Percentiles rank a stretch among this genome's conserved stretches.
Conservation (phyloP, 2,113 vertebrate genomes). For the Apodemus sylvaticus region DNA sequence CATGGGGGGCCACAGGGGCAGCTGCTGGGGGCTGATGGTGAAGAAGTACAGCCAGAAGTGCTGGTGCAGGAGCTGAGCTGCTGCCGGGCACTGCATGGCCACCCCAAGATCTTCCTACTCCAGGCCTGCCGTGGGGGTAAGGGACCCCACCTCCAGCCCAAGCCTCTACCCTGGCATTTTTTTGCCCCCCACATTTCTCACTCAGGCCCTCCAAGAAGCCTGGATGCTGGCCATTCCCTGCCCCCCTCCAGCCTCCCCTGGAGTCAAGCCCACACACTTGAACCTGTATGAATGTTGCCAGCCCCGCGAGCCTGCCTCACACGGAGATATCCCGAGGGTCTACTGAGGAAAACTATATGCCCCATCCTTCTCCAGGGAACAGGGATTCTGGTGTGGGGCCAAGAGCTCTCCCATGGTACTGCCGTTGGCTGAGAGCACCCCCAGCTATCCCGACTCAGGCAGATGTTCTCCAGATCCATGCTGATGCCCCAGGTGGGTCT, state of each 20-base stretch:
- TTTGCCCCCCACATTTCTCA: neutral
- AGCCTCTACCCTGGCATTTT: neutral
- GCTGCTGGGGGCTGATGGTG: constrained; percentile 59
- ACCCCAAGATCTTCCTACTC: constrained; percentile 73
- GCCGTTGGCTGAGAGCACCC: constrained; percentile 28
- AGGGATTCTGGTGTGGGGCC: constrained; percentile 49
- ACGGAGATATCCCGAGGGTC: neutral
- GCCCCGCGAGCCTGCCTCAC: neutral
- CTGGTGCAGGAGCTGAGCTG: constrained; percentile 55
- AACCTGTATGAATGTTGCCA: neutral
- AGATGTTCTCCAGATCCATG: constrained; percentile 62
- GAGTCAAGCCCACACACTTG: neutral
- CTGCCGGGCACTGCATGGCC: neutral
- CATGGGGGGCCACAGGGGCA: constrained; percentile 55
- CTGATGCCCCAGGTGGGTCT: constrained; percentile 46
- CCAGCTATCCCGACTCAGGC: neutral
- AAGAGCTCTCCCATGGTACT: constrained; percentile 35
- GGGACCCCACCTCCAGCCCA: neutral
- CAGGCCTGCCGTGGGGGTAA: constrained; percentile 58
- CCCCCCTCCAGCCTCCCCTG: neutral
- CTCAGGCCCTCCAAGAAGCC: neutral
- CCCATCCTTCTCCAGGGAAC: constrained; percentile 28
- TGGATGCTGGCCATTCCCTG: neutral
- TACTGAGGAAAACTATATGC: neutral
- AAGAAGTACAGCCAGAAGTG: neutral